A percentile compares a stretch with the other conserved stretches of the same genome.
Conservation (phyloP, 2,797 vertebrate genomes). For the Diplodus puntazzo region DNA sequence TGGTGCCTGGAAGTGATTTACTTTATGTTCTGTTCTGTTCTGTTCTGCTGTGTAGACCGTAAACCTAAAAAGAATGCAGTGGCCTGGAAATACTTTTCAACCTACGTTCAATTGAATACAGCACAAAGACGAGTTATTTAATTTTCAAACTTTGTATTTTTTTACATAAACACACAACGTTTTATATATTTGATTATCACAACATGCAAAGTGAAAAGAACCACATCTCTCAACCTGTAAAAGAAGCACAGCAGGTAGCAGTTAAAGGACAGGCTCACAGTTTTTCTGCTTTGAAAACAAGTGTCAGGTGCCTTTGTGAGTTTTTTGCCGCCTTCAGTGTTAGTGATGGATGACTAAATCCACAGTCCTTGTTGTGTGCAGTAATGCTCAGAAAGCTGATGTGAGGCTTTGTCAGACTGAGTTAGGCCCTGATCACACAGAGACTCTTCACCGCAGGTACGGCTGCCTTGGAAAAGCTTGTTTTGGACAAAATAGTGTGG, state of each 20-base stretch:
- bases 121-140: not conserved
- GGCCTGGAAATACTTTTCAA: too few relatives aligned
- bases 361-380: not conserved
- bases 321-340: not conserved
- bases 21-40: slow-evolving; percentile 8
- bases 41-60: too few relatives aligned
- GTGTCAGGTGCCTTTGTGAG: not conserved
- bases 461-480: not conserved
- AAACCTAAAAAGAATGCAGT: too few relatives aligned
- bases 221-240: not conserved
- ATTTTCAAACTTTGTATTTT: too few relatives aligned
- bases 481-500: not conserved
- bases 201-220: too few relatives aligned
- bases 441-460: too few relatives aligned
- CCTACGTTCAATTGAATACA: too few relatives aligned
- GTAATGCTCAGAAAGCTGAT: not conserved
- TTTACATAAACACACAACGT: too few relatives aligned
- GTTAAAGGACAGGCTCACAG: not conserved
- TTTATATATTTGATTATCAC: too few relatives aligned
- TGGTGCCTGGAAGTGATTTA: slow-evolving; percentile 28
- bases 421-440: not conserved
- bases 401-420: not conserved
- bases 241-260: slow-evolving; percentile 16
- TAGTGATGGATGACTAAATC: not conserved
- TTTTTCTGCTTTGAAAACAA: not conserved